Evolutionary conservation across 2,797 vertebrate species (phyloP).

Genomic region (Vireo griseus): DNA sequence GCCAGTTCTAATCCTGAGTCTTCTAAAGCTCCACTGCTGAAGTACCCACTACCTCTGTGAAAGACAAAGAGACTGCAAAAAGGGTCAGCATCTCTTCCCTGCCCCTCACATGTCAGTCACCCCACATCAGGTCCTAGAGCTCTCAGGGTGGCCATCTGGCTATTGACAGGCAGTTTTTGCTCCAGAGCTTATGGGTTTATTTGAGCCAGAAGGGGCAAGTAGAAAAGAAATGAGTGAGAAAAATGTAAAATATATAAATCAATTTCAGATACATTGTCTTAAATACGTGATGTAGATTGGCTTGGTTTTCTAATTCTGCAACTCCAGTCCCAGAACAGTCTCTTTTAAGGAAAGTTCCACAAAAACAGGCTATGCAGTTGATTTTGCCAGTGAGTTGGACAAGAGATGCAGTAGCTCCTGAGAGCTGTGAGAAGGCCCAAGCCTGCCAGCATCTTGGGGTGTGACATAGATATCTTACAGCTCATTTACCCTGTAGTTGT

Average conservation of each 20-base stretch:
- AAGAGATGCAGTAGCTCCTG: neutral
- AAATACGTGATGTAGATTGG: neutral
- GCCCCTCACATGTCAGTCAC: neutral
- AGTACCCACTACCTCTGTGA: neutral
- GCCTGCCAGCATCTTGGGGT: neutral
- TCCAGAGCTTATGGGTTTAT: neutral
- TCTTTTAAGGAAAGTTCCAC: neutral
- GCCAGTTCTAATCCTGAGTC: neutral
- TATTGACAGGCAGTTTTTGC: neutral
- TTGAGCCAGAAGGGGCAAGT: neutral
- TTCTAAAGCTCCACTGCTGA: neutral
- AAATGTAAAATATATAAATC: neutral
- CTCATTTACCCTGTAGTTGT: neutral
- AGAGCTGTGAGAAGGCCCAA: fast-evolving
- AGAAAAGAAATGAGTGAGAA: neutral
- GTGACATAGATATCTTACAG: neutral
- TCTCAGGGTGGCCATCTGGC: neutral
- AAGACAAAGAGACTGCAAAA: neutral
- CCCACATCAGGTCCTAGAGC: neutral
- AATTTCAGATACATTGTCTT: neutral
- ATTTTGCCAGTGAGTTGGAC: neutral
- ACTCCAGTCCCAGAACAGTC: neutral
- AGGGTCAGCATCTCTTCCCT: neutral
- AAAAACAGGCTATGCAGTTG: neutral
- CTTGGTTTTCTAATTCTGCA: neutral